phyloP scores from a whole-genome alignment of 2,797 vertebrate species.

The Sebastes wilsoni region DNA sequence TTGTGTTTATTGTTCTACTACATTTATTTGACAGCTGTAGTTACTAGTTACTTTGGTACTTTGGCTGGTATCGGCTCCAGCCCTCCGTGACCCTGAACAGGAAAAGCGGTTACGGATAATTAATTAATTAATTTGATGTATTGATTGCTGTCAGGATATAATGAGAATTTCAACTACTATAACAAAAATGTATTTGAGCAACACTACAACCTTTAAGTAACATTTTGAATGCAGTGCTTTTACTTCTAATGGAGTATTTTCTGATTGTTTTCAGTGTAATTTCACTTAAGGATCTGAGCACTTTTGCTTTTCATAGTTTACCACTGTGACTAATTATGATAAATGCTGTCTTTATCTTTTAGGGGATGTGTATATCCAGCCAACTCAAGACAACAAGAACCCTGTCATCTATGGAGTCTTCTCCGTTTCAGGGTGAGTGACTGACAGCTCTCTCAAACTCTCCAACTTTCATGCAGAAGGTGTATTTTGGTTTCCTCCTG shows the following conservation, averaged over 20 bases:
- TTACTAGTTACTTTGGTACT: background rate
- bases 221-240: background rate
- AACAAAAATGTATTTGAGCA: no score
- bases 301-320: background rate
- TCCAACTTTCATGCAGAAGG: constrained; percentile 35
- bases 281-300: background rate
- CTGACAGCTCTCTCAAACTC: constrained; percentile 47
- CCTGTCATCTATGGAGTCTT: constrained; percentile 98
- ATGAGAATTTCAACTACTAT: no score
- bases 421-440: constrained; percentile 93
- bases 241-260: background rate
- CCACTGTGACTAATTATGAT: constrained; percentile 20
- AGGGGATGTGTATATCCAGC: constrained; percentile 98
- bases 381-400: constrained; percentile 97
- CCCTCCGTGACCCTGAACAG: no score
- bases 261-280: background rate
- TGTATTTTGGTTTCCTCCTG: constrained; percentile 49
- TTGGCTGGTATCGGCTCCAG: no score
- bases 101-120: no score
- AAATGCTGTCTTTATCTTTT: constrained; percentile 56
- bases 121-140: no score
- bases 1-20: background rate
- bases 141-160: no score
- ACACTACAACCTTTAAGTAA: background rate
- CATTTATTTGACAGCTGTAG: background rate